Evolutionary conservation across 37 sponge, comb jelly and placozoan genomes (phyloP).

Genomic region (Haliclona indistincta): DNA sequence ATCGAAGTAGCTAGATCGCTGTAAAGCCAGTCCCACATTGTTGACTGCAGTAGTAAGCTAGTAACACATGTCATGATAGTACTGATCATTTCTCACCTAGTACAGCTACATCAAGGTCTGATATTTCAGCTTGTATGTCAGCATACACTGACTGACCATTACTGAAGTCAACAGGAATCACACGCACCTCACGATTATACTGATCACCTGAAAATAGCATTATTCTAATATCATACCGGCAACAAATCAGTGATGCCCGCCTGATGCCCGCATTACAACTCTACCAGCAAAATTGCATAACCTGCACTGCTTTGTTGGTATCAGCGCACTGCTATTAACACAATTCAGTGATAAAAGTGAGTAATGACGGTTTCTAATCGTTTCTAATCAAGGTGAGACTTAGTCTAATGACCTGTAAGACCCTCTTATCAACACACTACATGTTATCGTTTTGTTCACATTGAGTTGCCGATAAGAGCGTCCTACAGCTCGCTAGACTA

Average conservation of each 20-base stretch:
- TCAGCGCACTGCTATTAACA: too few relatives aligned
- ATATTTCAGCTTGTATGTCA: constrained; percentile 10
- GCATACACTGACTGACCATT: constrained; percentile 10
- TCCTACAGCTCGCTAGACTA: too few relatives aligned
- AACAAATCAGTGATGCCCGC: background rate
- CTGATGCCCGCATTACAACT: constrained; percentile 57
- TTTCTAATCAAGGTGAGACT: too few relatives aligned
- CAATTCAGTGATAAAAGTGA: too few relatives aligned
- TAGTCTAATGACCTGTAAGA: too few relatives aligned
- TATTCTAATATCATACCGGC: constrained; percentile 5
- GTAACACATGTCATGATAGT: background rate
- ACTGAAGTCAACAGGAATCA: constrained; percentile 17
- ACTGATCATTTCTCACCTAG: constrained; percentile 7
- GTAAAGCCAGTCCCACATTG: constrained; percentile 63
- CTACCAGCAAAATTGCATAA: constrained; percentile 37
- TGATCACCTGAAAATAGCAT: background rate
- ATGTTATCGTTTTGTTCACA: too few relatives aligned
- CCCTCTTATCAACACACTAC: too few relatives aligned
- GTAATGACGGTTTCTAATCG: too few relatives aligned
- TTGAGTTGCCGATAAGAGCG: too few relatives aligned
- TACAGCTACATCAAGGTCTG: constrained; percentile 12
- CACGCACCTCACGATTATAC: constrained; percentile 23
- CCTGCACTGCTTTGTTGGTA: too few relatives aligned
- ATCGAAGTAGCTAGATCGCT: constrained; percentile 28
- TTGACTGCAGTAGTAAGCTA: constrained; percentile 29